Conservation (phyloP, 1,140 invertebrate genomes). For the Aphaenogaster rudis region DNA sequence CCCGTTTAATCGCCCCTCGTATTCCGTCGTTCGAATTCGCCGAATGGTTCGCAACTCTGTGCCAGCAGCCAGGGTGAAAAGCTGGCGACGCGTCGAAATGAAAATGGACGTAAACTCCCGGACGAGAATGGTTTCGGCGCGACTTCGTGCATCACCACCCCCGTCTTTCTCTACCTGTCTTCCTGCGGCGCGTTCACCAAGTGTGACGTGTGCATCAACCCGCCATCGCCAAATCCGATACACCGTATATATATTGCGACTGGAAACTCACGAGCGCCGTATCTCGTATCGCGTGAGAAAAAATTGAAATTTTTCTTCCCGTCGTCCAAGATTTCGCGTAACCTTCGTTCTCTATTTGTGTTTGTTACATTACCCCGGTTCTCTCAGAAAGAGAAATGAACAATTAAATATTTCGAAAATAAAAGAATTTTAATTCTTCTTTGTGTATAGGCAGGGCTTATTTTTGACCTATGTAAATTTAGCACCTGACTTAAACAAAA, state of each 20-base stretch:
- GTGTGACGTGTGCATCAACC: constrained; percentile 56
- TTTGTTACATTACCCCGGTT: background rate
- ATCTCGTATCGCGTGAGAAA: background rate
- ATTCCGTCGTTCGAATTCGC: constrained; percentile 42
- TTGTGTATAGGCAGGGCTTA: background rate
- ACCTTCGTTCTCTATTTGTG: background rate
- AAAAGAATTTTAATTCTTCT: background rate
- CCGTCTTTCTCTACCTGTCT: constrained; percentile 34
- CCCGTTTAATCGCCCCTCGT: constrained; percentile 47
- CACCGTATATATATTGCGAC: background rate
- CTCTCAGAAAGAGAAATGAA: background rate
- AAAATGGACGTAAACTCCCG: constrained; percentile 73
- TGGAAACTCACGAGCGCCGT: constrained; percentile 10
- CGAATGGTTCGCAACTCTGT: constrained; percentile 32
- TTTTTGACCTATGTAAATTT: too few species aligned
- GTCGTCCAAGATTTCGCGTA: background rate
- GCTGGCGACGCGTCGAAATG: constrained; percentile 63
- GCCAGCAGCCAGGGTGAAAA: constrained; percentile 34
- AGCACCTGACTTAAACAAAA: too few species aligned
- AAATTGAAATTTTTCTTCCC: constrained; percentile 39
- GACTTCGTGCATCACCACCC: constrained; percentile 15
- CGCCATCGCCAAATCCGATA: constrained; percentile 49
- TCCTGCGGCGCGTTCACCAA: constrained; percentile 37
- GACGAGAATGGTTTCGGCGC: constrained; percentile 42
- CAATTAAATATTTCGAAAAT: constrained; percentile 1